Evolutionary conservation across 2,797 vertebrate genomes (phyloP), one percentile per base, ranked within the genome.

Genomic region (Amphiprion clarkii): DNA sequence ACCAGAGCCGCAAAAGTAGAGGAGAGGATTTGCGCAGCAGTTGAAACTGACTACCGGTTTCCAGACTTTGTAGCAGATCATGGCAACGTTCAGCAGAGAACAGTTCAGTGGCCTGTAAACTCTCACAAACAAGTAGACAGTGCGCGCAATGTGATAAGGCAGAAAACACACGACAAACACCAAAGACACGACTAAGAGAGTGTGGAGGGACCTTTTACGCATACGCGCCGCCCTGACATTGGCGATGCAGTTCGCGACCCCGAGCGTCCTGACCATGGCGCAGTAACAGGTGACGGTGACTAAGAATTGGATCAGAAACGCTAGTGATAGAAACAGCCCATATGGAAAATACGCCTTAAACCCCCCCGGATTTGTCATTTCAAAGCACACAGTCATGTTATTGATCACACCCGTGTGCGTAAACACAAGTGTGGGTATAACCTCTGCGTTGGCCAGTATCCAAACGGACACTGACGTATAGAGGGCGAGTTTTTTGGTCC

Each of bases 131-230:
- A 93, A 33, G 76, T 92, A 93, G 17, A 87, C 69, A 2, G 68
- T 84, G 46, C 79, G 76, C 0, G 79, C 65, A 1, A 92, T 1
- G 27, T 92, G 91, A 71, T 92, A 94, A 2, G 93, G 93, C 60
- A 85, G 71, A 1, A 92, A 94, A 44, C 92, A 92, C 54, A 92
- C 13, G 0, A 88, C 29, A 1, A 94, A 94, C 68, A 94, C 46
- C 27, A 88, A 3, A 0, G 71, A 86, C 27, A 90, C 76, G 0
- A 85, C 33, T 13, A 92, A 3, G 11, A 93, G 68, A 14, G 85
- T 91, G 65, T 10, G 36, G 25, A 91, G 36, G 8, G 88, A 92
- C 81, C 90, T 94, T 56, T 73, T 87, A 46, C 71, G 81, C 71
- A 46, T 39, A 0, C 70, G 71, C 0, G 36, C 0, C 0, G 31